Conservation (phyloP, 37 sponge, comb jelly and placozoan genomes). For the Eunapius fragilis region DNA sequence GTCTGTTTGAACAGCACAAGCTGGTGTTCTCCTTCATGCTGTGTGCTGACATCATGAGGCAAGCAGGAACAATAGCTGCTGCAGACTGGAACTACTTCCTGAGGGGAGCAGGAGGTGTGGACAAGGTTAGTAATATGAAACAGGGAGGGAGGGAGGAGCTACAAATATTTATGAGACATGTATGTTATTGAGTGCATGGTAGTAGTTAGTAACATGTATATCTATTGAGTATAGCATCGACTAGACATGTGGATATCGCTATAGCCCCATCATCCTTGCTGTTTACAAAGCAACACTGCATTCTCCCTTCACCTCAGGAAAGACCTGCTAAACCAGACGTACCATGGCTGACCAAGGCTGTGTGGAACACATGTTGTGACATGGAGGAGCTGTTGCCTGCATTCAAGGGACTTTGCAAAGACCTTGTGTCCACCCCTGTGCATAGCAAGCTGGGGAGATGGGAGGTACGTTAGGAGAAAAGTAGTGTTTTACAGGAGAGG, state of each 20-base stretch:
- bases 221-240: not conserved
- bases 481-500: not conserved
- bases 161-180: not conserved
- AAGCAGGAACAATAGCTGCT: slow-evolving; percentile 69
- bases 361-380: slow-evolving; percentile 87
- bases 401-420: slow-evolving; percentile 76
- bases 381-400: slow-evolving; percentile 78
- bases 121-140: slow-evolving; percentile 65
- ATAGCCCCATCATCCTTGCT: too few relatives aligned
- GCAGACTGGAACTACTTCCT: slow-evolving; percentile 98
- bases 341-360: slow-evolving; percentile 76
- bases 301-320: slow-evolving; percentile 34
- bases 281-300: not conserved
- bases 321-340: slow-evolving; percentile 87
- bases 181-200: too few relatives aligned
- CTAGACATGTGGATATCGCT: not conserved
- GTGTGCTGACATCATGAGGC: slow-evolving; percentile 94
- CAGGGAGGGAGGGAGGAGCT: not conserved
- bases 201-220: too few relatives aligned
- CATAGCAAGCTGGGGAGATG: slow-evolving; percentile 64
- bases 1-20: slow-evolving; percentile 98
- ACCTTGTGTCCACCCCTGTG: slow-evolving; percentile 82
- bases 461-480: slow-evolving; percentile 33
- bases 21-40: slow-evolving; percentile 97
- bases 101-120: slow-evolving; percentile 89